Conservation (phyloP, 2,113 vertebrate genomes). For the Tupaia tana region DNA sequence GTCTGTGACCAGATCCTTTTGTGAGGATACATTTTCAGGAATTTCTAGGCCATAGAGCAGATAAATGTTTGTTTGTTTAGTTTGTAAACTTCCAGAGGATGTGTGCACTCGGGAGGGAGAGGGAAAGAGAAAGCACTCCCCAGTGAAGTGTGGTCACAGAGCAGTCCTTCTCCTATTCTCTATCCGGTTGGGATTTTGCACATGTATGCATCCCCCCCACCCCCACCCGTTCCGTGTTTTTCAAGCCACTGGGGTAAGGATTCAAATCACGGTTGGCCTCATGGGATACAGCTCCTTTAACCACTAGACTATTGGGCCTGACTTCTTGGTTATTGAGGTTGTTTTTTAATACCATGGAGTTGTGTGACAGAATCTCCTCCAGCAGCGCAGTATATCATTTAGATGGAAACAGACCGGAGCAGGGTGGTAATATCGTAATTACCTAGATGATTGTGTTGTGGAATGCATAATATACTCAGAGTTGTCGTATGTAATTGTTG, state of each 20-base stretch:
- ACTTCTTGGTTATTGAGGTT: background rate
- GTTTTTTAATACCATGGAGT: background rate
- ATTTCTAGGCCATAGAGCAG: constrained; percentile 2
- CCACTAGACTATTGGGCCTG: background rate
- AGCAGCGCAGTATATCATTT: background rate
- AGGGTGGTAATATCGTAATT: background rate
- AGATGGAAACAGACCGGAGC: background rate
- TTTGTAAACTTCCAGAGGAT: background rate
- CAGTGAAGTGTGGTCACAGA: too few species aligned
- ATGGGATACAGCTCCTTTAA: too few species aligned
- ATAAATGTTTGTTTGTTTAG: background rate
- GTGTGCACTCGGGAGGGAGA: too few species aligned
- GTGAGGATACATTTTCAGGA: background rate
- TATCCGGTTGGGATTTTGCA: too few species aligned
- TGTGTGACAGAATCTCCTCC: background rate
- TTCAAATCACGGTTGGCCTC: too few species aligned
- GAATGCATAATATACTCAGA: constrained; percentile 10
- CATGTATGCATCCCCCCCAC: too few species aligned
- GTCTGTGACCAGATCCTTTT: background rate
- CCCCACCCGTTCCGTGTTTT: too few species aligned
- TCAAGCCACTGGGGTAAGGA: too few species aligned
- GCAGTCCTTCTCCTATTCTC: too few species aligned
- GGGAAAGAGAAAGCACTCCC: too few species aligned
- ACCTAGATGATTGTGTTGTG: background rate
- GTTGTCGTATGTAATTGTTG: background rate